Evolutionary conservation across 2,113 vertebrate genomes (phyloP), one percentile per base, ranked within the genome.

Genomic region (Ictidomys tridecemlineatus): DNA sequence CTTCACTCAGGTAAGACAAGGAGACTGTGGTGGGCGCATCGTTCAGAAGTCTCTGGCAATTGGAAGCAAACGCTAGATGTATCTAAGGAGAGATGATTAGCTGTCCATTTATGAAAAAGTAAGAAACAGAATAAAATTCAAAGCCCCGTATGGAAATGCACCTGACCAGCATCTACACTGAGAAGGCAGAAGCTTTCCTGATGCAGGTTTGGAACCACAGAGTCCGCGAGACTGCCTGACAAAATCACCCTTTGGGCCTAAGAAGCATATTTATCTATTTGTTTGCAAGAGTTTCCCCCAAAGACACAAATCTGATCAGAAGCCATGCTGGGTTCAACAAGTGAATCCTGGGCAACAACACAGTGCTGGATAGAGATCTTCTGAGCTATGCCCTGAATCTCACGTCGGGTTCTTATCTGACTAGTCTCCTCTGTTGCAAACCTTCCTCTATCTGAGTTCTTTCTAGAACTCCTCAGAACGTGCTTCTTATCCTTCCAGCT

Each of bases 141-240:
- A 5, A 53, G 9, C 39, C 2, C 17, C 0, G 0, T 16, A 20
- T 2, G 20, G 11, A 56, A 65, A n/a, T 4, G 12, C 32, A 51
- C 5, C 63, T 37, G 65, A 32, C 34, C 17, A 28, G 53, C 5
- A 26, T 30, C 30, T 8, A n/a, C 24, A 82, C 3, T 18, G 17
- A 70, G 51, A 30, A 61, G 26, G 6, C 12, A 18, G 34, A 61
- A 13, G 67, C 24, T 48, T 26, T 17, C 42, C 2, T 22, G 13
- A 6, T 1, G 37, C 67, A 2, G 1, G 1, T 32, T 4, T 12
- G 42, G 34, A 34, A 8, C 30, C 2, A 51, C 10, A 11, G 22
- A 56, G 10, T 7, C 51, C 42, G 56, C 30, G 7, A 16, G 34
- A 45, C 39, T 17, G 26, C n/a, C 42, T 32, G 30, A 0, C 42